Conservation (phyloP, 1,140 invertebrate genomes). For the Phocides pigmalion region DNA sequence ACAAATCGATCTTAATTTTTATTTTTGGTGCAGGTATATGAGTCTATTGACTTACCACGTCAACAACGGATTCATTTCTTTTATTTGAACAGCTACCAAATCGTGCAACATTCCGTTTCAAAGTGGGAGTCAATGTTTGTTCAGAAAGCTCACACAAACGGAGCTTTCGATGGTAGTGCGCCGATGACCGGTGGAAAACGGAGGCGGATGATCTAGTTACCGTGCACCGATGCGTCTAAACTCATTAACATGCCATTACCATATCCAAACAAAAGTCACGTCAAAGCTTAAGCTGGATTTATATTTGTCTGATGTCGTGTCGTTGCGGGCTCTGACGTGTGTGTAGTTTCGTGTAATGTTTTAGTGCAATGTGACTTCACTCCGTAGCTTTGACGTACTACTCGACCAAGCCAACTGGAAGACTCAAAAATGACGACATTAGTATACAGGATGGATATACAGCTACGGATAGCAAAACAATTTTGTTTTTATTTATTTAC, state of each 20-base stretch:
- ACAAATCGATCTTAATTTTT: no score
- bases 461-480: no score
- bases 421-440: no score
- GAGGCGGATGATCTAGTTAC: slow-evolving; percentile 74
- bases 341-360: no score
- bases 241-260: slow-evolving; percentile 79
- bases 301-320: no score
- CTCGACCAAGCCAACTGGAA: no score
- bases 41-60: background rate
- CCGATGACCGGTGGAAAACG: slow-evolving; percentile 58
- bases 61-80: slow-evolving; percentile 6
- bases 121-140: slow-evolving; percentile 56
- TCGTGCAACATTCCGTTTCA: slow-evolving; percentile 47
- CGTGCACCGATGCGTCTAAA: slow-evolving; percentile 46
- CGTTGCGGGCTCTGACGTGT: no score
- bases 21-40: background rate
- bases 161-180: slow-evolving; percentile 49
- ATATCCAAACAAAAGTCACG: slow-evolving; percentile 77
- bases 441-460: no score
- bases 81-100: slow-evolving; percentile 31
- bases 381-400: no score
- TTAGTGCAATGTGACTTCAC: no score
- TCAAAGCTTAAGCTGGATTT: no score
- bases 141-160: slow-evolving; percentile 67
- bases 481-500: no score